A percentile compares a stretch with the other conserved stretches of the same genome.
phyloP scores from a whole-genome alignment of 2,113 vertebrate species.

The Lepus europaeus region DNA sequence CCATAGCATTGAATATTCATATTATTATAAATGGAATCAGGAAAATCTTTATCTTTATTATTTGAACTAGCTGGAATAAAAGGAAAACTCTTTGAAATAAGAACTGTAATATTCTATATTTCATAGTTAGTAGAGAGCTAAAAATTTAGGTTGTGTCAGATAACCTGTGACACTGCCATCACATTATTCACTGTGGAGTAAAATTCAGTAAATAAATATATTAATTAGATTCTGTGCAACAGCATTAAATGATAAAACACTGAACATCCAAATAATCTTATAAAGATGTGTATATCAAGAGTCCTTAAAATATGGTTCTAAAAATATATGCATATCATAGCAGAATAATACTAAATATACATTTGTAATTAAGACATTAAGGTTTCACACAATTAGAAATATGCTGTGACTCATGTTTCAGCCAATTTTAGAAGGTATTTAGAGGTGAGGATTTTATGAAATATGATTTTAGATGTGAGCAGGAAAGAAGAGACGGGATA shows the following conservation, averaged over 20 bases:
- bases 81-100: background rate
- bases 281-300: background rate
- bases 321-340: background rate
- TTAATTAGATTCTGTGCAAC: background rate
- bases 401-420: conserved; percentile 20
- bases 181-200: background rate
- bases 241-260: background rate
- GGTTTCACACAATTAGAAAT: background rate
- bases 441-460: conserved; percentile 23
- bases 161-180: background rate
- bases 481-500: background rate
- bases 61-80: background rate
- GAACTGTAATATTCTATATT: background rate
- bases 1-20: conserved; percentile 61
- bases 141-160: background rate
- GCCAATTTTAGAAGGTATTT: conserved; percentile 58
- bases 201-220: conserved; percentile 16
- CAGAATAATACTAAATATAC: background rate
- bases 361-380: conserved; percentile 16
- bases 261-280: background rate
- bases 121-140: background rate
- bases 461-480: conserved; percentile 41
- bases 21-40: background rate
- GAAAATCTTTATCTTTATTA: conserved; percentile 12
- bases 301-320: background rate